These are phyloP conservation scores for Harpalus rufipes DNA, from an alignment of 2,888 invertebrate genomes.

Conservation along the genomic window DNA sequence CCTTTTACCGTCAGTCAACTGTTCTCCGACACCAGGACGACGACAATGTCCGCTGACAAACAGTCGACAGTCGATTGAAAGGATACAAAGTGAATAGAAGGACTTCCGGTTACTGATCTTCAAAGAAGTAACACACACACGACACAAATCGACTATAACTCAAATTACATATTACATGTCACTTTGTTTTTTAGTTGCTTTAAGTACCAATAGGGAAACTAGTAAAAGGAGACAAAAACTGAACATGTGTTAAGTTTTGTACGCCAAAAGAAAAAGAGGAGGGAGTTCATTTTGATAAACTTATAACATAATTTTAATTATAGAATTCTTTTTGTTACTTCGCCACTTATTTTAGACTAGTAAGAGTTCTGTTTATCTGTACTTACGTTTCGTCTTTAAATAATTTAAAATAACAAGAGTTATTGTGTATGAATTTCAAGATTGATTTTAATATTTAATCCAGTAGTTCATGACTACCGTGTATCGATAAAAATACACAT, in stretches of 20 bases:
- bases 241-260: too few relatives aligned
- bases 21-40: not conserved
- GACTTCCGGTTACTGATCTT: conserved; percentile 38
- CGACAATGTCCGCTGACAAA: conserved; percentile 26
- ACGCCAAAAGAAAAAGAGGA: too few relatives aligned
- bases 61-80: conserved; percentile 40
- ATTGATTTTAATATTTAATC: conserved; percentile 42
- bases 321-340: too few relatives aligned
- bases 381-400: not conserved
- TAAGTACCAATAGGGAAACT: too few relatives aligned
- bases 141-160: not conserved
- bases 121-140: conserved; percentile 41
- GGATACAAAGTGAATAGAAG: conserved; percentile 44
- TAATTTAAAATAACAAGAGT: not conserved
- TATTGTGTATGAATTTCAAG: conserved; percentile 15
- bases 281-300: too few relatives aligned
- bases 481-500: not conserved
- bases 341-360: too few relatives aligned
- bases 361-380: not conserved
- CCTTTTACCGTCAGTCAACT: conserved; percentile 1
- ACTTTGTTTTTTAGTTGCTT: too few relatives aligned
- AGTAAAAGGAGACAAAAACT: too few relatives aligned
- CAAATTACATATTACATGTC: too few relatives aligned
- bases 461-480: not conserved
- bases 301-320: too few relatives aligned